Percentiles rank a stretch among this genome's conserved stretches.
These are phyloP conservation scores for Myrmecobius fasciatus DNA, from an alignment of 2,113 vertebrate species.

Conservation along the genomic window DNA sequence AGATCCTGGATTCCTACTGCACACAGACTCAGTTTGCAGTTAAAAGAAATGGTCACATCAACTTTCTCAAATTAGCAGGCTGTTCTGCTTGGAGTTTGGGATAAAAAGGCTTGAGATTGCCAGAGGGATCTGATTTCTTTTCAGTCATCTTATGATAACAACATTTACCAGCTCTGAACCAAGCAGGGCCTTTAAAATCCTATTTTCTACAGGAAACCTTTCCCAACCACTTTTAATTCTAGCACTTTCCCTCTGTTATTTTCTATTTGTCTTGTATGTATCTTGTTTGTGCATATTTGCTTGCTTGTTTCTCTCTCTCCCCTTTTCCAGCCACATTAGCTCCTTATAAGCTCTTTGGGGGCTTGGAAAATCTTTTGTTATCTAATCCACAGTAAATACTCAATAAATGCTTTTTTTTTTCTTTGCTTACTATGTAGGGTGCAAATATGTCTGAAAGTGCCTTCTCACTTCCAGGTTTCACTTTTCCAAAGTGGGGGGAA, in stretches of 20 bases:
- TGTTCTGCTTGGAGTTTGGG: background rate
- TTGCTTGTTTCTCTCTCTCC: too few relatives aligned
- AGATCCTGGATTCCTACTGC: background rate
- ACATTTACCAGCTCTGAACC: background rate
- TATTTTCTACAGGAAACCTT: too few relatives aligned
- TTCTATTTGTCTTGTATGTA: background rate
- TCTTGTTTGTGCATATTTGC: too few relatives aligned
- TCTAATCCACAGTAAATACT: background rate
- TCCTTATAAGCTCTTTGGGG: too few relatives aligned
- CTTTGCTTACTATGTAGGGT: background rate
- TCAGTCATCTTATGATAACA: background rate
- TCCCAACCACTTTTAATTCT: background rate
- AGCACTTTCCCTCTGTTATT: background rate
- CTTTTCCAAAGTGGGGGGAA: background rate
- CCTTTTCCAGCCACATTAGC: too few relatives aligned
- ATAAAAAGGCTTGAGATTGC: background rate
- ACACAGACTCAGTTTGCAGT: background rate
- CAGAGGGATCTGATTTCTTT: background rate
- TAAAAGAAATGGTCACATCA: background rate
- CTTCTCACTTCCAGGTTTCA: background rate
- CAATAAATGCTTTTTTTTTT: background rate
- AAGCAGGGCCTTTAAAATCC: too few relatives aligned
- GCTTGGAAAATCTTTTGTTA: background rate
- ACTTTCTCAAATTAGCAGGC: background rate
- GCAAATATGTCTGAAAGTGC: background rate